phyloP scores from a whole-genome alignment of 2,113 vertebrate genomes.

The Neogobius melanostomus region DNA sequence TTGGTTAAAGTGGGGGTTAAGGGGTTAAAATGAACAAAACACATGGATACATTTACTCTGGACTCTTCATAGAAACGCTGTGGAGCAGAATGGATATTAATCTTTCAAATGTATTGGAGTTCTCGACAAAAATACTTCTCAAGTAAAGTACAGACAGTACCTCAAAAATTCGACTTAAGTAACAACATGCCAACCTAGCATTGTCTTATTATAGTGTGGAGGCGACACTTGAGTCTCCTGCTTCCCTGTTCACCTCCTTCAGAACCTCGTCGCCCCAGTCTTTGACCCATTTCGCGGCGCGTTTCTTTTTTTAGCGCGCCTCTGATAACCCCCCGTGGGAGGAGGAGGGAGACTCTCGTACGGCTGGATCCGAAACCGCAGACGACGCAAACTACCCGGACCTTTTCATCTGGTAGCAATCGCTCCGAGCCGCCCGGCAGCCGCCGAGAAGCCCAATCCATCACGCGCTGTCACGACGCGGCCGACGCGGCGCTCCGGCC shows the following conservation, averaged over 20 bases:
- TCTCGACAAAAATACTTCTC: no score
- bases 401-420: conserved; percentile 82
- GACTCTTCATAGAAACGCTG: no score
- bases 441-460: conserved; percentile 75
- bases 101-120: no score
- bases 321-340: conserved; percentile 34
- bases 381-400: conserved; percentile 62
- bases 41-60: no score
- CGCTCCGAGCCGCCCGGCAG: conserved; percentile 65
- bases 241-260: neutral
- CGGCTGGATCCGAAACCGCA: conserved; percentile 57
- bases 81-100: no score
- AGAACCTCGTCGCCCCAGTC: neutral
- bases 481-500: conserved; percentile 64
- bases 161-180: no score
- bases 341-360: conserved; percentile 22
- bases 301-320: conserved; percentile 41
- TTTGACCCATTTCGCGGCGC: neutral
- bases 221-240: no score
- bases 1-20: no score
- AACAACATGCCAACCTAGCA: no score
- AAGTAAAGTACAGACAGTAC: no score
- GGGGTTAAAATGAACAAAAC: no score
- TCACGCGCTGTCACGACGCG: conserved; percentile 75
- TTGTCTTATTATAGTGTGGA: neutral